Evolutionary conservation across 1,140 invertebrate genomes (phyloP).

Genomic region (Trissolcus basalis): DNA sequence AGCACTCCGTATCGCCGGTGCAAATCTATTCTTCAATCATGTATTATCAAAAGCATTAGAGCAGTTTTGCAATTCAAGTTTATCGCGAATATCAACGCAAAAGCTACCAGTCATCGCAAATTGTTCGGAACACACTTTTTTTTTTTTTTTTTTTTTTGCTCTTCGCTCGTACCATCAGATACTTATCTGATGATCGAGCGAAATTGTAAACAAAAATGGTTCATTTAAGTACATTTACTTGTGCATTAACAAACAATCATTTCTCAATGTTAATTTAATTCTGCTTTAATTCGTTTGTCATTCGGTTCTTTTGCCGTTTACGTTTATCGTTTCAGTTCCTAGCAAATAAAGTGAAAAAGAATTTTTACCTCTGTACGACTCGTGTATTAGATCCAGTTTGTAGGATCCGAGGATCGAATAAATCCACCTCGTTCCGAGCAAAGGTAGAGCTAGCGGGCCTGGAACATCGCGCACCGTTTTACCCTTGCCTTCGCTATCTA

Average conservation of each 20-base stretch:
- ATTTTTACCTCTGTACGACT: conserved; percentile 84
- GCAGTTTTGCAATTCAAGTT: conserved; percentile 18
- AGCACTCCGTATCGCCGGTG: conserved; percentile 82
- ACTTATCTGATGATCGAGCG: too few species aligned
- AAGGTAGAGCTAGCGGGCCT: conserved; percentile 83
- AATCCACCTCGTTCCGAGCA: conserved; percentile 89
- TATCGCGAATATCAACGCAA: background rate
- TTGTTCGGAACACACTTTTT: background rate
- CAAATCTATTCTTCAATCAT: conserved; percentile 75
- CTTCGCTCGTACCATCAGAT: too few species aligned
- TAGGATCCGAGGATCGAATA: conserved; percentile 83
- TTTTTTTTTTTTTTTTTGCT: too few species aligned
- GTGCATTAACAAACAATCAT: too few species aligned
- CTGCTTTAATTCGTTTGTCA: too few species aligned
- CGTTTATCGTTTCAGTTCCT: conserved; percentile 3
- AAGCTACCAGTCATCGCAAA: background rate
- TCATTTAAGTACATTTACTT: too few species aligned
- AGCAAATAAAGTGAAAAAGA: conserved; percentile 48
- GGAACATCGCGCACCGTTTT: conserved; percentile 77
- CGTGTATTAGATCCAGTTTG: conserved; percentile 84
- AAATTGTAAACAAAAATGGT: too few species aligned
- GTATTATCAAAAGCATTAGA: conserved; percentile 63
- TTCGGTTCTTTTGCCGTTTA: too few species aligned
- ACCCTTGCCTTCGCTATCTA: conserved; percentile 47
- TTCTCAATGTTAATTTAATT: too few species aligned